phyloP scores from a whole-genome alignment of 2,888 invertebrate genomes.

The Dermolepida albohirtum region DNA sequence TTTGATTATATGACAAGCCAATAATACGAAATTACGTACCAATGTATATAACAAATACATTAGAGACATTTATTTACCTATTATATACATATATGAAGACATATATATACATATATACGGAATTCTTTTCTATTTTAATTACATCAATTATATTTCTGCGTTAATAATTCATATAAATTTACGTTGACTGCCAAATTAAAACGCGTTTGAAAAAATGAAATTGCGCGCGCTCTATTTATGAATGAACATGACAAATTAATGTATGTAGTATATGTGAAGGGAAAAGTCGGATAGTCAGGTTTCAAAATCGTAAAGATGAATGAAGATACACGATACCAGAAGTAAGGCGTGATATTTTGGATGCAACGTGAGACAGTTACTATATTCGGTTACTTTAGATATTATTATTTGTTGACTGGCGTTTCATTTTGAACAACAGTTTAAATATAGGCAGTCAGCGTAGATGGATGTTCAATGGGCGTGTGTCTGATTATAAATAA shows the following conservation, averaged over 20 bases:
- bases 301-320: constrained; percentile 50
- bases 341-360: constrained; percentile 49
- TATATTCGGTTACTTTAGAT: constrained; percentile 40
- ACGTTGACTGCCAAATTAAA: constrained; percentile 46
- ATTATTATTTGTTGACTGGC: constrained; percentile 34
- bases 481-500: constrained; percentile 23
- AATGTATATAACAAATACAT: too few species aligned
- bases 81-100: too few species aligned
- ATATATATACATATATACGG: too few species aligned
- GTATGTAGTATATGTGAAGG: constrained; percentile 30
- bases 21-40: too few species aligned
- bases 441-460: constrained; percentile 19
- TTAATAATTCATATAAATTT: constrained; percentile 48
- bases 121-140: constrained; percentile 1
- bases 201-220: constrained; percentile 35
- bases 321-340: constrained; percentile 49
- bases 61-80: too few species aligned
- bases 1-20: too few species aligned
- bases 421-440: constrained; percentile 15
- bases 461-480: constrained; percentile 26
- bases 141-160: constrained; percentile 16
- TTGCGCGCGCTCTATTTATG: constrained; percentile 46
- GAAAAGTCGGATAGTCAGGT: constrained; percentile 47
- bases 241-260: constrained; percentile 51
- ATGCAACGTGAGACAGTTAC: constrained; percentile 46